Evolutionary conservation across 1,140 invertebrate species (phyloP).

Genomic region (Sarcophaga bullata): DNA sequence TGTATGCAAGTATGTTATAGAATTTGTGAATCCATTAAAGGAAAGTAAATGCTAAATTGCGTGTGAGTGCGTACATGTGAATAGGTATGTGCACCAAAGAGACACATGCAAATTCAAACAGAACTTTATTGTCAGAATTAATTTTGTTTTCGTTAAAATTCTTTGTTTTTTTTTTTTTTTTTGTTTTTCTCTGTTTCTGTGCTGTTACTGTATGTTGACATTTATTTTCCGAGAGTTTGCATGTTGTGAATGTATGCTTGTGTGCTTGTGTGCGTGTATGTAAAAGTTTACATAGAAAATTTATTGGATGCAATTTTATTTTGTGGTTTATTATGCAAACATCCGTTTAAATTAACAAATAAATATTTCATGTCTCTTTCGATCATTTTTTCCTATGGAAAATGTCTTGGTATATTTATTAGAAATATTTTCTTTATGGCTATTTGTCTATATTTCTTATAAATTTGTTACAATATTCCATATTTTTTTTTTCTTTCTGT

Average conservation of each 20-base stretch:
- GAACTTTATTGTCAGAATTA: conserved; percentile 24
- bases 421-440: too few relatives aligned
- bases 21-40: too few relatives aligned
- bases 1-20: neutral
- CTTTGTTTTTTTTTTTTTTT: neutral
- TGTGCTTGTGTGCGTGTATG: conserved; percentile 4
- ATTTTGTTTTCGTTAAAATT: conserved; percentile 20
- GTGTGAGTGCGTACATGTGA: too few relatives aligned
- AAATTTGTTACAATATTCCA: neutral
- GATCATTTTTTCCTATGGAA: too few relatives aligned
- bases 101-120: neutral
- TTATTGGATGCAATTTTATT: conserved; percentile 10
- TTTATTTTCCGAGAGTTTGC: neutral
- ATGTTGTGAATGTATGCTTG: neutral
- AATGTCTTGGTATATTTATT: too few relatives aligned
- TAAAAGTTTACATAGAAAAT: conserved; percentile 2
- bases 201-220: neutral
- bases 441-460: neutral
- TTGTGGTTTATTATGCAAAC: conserved; percentile 26
- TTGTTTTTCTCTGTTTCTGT: neutral
- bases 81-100: neutral
- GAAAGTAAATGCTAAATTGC: too few relatives aligned
- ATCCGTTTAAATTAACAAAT: conserved; percentile 27
- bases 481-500: neutral
- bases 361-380: neutral